Evolutionary conservation across 2,888 invertebrate genomes (phyloP).

Genomic region (Esperia sulphurella): DNA sequence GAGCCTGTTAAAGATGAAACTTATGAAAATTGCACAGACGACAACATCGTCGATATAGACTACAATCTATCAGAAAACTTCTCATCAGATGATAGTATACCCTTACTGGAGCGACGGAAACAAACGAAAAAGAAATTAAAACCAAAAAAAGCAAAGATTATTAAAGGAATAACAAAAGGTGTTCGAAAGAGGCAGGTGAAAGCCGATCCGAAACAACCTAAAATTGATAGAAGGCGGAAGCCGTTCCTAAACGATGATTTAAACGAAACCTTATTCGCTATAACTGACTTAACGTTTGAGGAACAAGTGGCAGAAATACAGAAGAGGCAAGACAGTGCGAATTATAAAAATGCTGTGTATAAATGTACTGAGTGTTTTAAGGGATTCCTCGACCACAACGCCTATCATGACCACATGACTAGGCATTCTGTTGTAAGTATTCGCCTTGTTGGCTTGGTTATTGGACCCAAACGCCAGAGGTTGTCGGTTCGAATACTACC

Average conservation of each 20-base stretch:
- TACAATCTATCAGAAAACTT: conserved; percentile 26
- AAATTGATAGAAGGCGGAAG: conserved; percentile 54
- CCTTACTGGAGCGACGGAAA: conserved; percentile 30
- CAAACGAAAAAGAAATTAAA: conserved; percentile 26
- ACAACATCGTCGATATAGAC: conserved; percentile 4
- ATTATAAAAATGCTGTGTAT: conserved; percentile 57
- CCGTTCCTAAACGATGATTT: conserved; percentile 60
- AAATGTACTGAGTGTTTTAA: conserved; percentile 63
- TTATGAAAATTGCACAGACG: conserved; percentile 13
- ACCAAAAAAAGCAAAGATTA: conserved; percentile 13
- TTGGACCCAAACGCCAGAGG: too few relatives aligned
- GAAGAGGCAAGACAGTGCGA: conserved; percentile 53
- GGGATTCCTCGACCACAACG: conserved; percentile 61
- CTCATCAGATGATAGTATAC: conserved; percentile 49
- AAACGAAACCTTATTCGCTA: conserved; percentile 57
- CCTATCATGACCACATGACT: conserved; percentile 53
- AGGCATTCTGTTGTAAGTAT: conserved; percentile 58
- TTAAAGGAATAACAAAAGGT: neutral
- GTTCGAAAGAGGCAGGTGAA: conserved; percentile 2
- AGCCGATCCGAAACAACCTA: conserved; percentile 29
- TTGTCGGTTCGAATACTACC: too few relatives aligned
- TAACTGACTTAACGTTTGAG: conserved; percentile 32
- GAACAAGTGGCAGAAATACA: conserved; percentile 63
- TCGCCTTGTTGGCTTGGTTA: too few relatives aligned
- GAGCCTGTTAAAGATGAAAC: conserved; percentile 15